Percentiles rank a stretch among this genome's conserved stretches.
phyloP scores from a whole-genome alignment of 2,888 invertebrate genomes.

The Brenthis hecate region DNA sequence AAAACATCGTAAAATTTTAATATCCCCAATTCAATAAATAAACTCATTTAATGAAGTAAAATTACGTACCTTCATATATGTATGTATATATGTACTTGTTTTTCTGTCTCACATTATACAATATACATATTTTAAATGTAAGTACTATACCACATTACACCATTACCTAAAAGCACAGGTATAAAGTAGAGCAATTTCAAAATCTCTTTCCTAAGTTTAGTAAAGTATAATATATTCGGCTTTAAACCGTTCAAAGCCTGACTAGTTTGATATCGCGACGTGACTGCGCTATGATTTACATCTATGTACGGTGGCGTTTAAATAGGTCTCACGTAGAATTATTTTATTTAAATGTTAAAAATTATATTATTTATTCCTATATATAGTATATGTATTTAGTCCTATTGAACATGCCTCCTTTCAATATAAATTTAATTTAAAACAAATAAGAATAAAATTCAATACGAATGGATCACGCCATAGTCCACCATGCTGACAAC shows the following conservation, averaged over 20 bases:
- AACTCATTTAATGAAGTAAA: no score
- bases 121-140: no score
- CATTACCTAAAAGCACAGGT: constrained; percentile 14
- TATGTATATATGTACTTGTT: no score
- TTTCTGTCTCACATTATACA: no score
- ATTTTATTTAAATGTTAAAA: neutral
- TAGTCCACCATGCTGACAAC: no score
- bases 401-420: no score
- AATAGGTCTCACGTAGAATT: constrained; percentile 1
- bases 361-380: neutral
- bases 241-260: constrained; percentile 10
- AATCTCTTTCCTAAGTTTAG: constrained; percentile 18
- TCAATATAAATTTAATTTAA: no score
- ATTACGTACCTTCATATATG: no score
- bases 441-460: no score
- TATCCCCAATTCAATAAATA: no score
- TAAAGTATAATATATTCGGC: constrained; percentile 16
- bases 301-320: constrained; percentile 21
- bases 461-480: no score
- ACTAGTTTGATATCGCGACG: constrained; percentile 25
- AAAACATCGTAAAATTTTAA: no score
- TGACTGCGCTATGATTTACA: constrained; percentile 25
- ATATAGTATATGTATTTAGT: neutral
- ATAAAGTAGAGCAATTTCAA: constrained; percentile 16
- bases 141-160: neutral